A percentile compares a stretch with the other conserved stretches of the same genome.
These are phyloP conservation scores for Phocoena sinus DNA, from an alignment of 2,113 vertebrate genomes.

Conservation along the genomic window DNA sequence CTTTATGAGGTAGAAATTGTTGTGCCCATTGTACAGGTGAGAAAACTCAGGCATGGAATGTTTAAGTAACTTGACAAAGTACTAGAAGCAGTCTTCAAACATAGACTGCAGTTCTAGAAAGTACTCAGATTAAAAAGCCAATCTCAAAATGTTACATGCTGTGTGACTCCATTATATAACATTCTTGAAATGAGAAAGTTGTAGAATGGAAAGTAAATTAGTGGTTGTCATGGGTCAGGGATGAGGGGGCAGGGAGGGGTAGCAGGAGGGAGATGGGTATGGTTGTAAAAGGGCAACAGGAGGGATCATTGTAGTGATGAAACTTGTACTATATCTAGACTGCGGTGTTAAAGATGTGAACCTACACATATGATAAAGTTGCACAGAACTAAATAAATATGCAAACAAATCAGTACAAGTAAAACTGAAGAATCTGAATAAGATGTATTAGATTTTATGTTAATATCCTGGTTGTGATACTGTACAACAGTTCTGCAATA, in stretches of 20 bases:
- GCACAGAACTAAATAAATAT: not conserved
- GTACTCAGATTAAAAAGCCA: not conserved
- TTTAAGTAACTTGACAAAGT: not conserved
- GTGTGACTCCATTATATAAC: not conserved
- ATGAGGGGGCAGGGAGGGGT: not conserved
- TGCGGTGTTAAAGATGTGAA: not conserved
- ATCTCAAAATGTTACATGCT: not conserved
- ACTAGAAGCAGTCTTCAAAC: not conserved
- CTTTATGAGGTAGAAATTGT: not conserved
- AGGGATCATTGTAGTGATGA: not conserved
- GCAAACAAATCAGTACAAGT: too few relatives aligned
- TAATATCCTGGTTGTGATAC: too few relatives aligned
- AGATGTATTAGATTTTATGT: too few relatives aligned
- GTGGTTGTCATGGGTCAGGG: not conserved
- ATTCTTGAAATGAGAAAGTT: not conserved
- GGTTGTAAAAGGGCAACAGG: too few relatives aligned
- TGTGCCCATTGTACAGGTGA: not conserved
- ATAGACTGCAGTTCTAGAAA: not conserved
- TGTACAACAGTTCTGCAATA: not conserved
- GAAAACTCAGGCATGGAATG: not conserved
- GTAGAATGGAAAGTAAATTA: not conserved
- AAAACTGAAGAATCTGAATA: too few relatives aligned
- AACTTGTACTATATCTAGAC: not conserved
- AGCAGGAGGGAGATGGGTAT: not conserved
- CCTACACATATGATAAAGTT: not conserved